Evolutionary conservation across 2,113 vertebrate species (phyloP).

Genomic region (Erinaceus europaeus): DNA sequence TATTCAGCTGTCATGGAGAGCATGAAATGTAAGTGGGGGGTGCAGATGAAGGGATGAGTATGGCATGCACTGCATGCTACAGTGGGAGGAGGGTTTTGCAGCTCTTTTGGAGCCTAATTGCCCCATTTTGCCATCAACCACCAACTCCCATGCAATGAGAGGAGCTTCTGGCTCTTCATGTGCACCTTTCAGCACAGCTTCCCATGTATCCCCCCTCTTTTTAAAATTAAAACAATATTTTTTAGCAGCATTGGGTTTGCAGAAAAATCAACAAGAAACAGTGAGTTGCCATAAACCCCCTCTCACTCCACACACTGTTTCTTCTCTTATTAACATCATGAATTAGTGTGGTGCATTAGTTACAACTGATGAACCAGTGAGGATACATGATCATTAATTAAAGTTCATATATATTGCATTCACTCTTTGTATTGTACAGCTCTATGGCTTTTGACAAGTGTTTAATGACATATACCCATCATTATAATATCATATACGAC

Average conservation of each 20-base stretch:
- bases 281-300: background rate
- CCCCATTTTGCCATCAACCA: background rate
- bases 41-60: background rate
- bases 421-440: background rate
- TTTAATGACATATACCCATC: background rate
- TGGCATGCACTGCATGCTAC: background rate
- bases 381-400: conserved; percentile 6
- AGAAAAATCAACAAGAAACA: background rate
- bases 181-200: conserved; percentile 14
- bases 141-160: background rate
- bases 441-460: conserved; percentile 12
- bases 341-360: conserved; percentile 1
- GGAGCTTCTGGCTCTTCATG: background rate
- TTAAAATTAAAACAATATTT: conserved; percentile 11
- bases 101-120: background rate
- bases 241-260: background rate
- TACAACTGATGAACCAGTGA: conserved; percentile 8
- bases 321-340: background rate
- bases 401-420: background rate
- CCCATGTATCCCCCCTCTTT: background rate
- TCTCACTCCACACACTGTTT: background rate
- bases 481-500: background rate
- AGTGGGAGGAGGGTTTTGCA: background rate
- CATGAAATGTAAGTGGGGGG: background rate
- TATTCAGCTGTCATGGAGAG: background rate